Conservation (phyloP, 2,797 vertebrate genomes). For the Rallus crepitans region DNA sequence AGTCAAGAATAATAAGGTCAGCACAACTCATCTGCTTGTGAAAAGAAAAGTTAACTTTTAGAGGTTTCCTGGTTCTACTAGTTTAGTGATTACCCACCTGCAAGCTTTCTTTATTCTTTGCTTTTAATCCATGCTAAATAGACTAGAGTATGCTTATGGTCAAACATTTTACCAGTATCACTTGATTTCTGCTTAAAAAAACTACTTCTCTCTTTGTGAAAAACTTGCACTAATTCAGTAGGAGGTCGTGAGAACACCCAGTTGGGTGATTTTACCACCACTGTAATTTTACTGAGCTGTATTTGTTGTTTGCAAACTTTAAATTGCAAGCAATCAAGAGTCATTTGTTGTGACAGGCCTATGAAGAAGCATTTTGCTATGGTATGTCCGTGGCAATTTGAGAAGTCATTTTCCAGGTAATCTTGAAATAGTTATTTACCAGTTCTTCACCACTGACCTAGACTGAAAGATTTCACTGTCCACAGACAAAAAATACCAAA, state of each 20-base stretch:
- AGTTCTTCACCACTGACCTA: neutral
- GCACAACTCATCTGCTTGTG: neutral
- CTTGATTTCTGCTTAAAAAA: neutral
- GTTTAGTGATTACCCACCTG: neutral
- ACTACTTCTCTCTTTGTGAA: neutral
- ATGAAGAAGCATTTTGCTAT: neutral
- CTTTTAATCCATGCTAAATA: neutral
- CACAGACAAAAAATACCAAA: neutral
- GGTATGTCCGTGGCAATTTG: neutral
- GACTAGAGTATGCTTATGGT: neutral
- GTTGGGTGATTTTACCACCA: neutral
- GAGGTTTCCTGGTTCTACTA: neutral
- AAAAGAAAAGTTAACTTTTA: neutral
- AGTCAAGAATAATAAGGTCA: neutral
- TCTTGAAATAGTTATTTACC: neutral
- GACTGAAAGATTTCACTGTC: neutral
- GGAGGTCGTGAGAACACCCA: accelerated
- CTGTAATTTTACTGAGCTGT: neutral
- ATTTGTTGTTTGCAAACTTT: neutral
- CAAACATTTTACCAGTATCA: neutral
- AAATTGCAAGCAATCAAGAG: neutral
- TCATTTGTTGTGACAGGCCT: neutral
- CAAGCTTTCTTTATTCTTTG: neutral
- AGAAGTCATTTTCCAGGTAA: neutral
- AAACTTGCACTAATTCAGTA: neutral